phyloP scores from a whole-genome alignment of 2,113 vertebrate species.

The Erythrolamprus reginae region DNA sequence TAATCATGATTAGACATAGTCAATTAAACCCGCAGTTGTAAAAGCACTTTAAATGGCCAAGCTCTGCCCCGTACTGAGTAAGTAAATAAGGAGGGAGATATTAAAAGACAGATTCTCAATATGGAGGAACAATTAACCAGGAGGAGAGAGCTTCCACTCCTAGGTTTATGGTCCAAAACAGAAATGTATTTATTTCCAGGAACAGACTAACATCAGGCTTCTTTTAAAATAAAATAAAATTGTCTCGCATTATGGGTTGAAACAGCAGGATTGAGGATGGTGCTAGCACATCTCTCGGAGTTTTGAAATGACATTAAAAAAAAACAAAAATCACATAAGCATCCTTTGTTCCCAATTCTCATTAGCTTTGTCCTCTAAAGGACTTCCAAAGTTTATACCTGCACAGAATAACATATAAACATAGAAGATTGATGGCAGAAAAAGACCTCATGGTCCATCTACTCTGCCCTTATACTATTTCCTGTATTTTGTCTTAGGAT shows the following conservation, averaged over 20 bases:
- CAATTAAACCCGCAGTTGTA: conserved; percentile 45
- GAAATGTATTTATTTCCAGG: conserved; percentile 20
- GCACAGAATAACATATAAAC: no score
- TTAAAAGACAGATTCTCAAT: conserved; percentile 51
- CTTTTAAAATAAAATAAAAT: conserved; percentile 6
- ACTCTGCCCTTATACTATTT: no score
- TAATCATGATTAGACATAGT: conserved; percentile 36
- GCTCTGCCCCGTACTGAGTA: conserved; percentile 29
- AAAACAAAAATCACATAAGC: neutral
- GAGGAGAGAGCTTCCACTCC: conserved; percentile 18
- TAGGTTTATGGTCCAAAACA: conserved; percentile 30
- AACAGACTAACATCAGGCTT: conserved; percentile 3
- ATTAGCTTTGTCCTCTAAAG: neutral
- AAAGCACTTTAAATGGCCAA: conserved; percentile 43
- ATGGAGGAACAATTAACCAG: conserved; percentile 28
- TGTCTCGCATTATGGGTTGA: conserved; percentile 25
- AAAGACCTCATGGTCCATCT: no score
- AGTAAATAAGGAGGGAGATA: conserved; percentile 56
- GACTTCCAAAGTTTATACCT: neutral
- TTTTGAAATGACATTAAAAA: neutral
- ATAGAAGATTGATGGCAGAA: no score
- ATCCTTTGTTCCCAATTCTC: neutral
- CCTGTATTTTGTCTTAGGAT: no score
- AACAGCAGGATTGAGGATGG: conserved; percentile 3
- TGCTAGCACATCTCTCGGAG: neutral